phyloP scores from a whole-genome alignment of 64 coral and sea anemone species.

The Pocillopora verrucosa region DNA sequence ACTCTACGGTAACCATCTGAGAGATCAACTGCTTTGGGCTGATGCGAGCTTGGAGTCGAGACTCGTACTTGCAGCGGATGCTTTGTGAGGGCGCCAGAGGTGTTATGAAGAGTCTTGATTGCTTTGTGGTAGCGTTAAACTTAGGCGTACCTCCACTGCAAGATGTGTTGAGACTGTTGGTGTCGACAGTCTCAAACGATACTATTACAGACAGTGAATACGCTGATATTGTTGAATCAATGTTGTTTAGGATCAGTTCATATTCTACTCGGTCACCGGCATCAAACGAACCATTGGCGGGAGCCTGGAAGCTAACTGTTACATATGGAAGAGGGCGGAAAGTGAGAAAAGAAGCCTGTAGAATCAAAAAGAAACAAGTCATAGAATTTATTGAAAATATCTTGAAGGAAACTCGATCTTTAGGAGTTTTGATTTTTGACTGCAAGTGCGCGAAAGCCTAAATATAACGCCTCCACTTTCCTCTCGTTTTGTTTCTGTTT shows the following conservation, averaged over 20 bases:
- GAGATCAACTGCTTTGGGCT: conserved; percentile 53
- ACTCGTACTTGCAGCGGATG: conserved; percentile 38
- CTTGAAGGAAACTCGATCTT: neutral
- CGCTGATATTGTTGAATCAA: conserved; percentile 22
- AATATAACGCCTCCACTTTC: too few relatives aligned
- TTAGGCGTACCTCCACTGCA: conserved; percentile 5
- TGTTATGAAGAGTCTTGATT: neutral
- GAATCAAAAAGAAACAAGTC: neutral
- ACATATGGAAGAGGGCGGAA: conserved; percentile 63
- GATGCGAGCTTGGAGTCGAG: conserved; percentile 34
- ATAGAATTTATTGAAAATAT: neutral
- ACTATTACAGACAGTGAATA: conserved; percentile 36
- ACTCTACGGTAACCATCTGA: conserved; percentile 46
- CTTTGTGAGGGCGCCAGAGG: conserved; percentile 8
- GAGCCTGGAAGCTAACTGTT: conserved; percentile 17
- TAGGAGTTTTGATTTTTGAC: neutral
- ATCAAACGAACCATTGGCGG: conserved; percentile 31
- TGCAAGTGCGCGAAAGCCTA: too few relatives aligned
- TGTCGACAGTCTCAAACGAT: conserved; percentile 39
- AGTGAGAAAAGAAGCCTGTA: conserved; percentile 67
- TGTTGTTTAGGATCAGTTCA: conserved; percentile 56
- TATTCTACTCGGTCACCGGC: conserved; percentile 70
- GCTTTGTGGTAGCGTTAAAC: conserved; percentile 2
- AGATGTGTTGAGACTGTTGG: neutral
- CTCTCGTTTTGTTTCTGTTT: too few relatives aligned